Conservation (phyloP, 23 tunicate genomes). For the Halocynthia aurantium region DNA sequence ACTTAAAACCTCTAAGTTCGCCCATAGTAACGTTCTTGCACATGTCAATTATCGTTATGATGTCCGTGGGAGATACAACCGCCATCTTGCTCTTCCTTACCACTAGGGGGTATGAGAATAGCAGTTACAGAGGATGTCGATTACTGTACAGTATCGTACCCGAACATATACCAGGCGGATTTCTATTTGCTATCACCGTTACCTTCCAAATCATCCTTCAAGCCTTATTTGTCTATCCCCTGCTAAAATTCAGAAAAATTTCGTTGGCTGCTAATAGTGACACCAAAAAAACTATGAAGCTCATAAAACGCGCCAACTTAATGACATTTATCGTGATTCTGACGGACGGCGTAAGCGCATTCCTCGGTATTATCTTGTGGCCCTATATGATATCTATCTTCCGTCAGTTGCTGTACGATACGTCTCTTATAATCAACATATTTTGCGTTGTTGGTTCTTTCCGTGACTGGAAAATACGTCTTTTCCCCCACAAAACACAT, state of each 20-base stretch:
- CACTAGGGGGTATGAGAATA: conserved; percentile 23
- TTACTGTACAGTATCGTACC: conserved; percentile 25
- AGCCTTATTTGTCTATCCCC: conserved; percentile 53
- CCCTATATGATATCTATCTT: conserved; percentile 32
- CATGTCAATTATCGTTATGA: conserved; percentile 37
- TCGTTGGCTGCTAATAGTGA: background rate
- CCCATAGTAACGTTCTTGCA: conserved; percentile 18
- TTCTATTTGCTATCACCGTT: conserved; percentile 35
- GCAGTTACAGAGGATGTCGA: conserved; percentile 35
- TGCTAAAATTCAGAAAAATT: conserved; percentile 17
- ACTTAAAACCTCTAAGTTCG: conserved; percentile 24
- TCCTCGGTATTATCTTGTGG: conserved; percentile 12
- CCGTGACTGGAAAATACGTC: conserved; percentile 47
- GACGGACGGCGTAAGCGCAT: conserved; percentile 12
- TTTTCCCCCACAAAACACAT: conserved; percentile 15
- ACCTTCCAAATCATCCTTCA: conserved; percentile 60
- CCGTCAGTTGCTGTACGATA: conserved; percentile 52
- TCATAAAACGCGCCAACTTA: conserved; percentile 37
- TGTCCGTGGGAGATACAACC: conserved; percentile 33
- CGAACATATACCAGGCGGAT: conserved; percentile 44
- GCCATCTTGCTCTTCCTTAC: conserved; percentile 38
- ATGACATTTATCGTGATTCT: conserved; percentile 32
- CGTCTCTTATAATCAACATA: conserved; percentile 29
- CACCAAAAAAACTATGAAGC: background rate
- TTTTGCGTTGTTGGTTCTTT: conserved; percentile 37